Conservation (phyloP, 2,888 invertebrate genomes). For the Rhaphigaster nebulosa region DNA sequence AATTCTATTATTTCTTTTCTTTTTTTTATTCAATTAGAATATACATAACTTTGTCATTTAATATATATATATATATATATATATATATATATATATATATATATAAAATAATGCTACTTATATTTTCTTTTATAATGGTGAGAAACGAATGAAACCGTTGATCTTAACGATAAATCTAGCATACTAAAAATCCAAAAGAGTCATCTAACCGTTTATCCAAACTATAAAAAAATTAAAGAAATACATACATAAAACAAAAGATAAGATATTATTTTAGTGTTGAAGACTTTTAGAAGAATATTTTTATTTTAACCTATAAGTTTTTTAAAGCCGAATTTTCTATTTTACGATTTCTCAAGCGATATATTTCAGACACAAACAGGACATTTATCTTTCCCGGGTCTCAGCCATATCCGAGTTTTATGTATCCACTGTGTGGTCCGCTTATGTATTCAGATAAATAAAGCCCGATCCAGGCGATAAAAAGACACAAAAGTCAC, state of each 20-base stretch:
- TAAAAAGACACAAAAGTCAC: not conserved
- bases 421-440: constrained; percentile 16
- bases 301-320: not conserved
- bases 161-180: too few relatives aligned
- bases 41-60: too few relatives aligned
- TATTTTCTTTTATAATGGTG: too few relatives aligned
- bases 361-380: not conserved
- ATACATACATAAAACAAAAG: not conserved
- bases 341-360: not conserved
- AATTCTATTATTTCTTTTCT: too few relatives aligned
- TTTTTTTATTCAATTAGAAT: too few relatives aligned
- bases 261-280: not conserved
- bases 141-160: too few relatives aligned
- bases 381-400: not conserved
- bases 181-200: too few relatives aligned
- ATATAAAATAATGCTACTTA: too few relatives aligned
- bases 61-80: too few relatives aligned
- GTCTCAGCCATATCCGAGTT: not conserved
- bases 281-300: not conserved
- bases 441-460: constrained; percentile 15
- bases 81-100: too few relatives aligned
- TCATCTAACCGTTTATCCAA: not conserved
- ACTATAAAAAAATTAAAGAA: not conserved
- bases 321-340: not conserved
- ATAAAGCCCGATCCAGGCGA: not conserved